Percentiles rank a stretch among this genome's conserved stretches.
Conservation (phyloP, 2,797 vertebrate species). For the Anolis apletophallus region DNA sequence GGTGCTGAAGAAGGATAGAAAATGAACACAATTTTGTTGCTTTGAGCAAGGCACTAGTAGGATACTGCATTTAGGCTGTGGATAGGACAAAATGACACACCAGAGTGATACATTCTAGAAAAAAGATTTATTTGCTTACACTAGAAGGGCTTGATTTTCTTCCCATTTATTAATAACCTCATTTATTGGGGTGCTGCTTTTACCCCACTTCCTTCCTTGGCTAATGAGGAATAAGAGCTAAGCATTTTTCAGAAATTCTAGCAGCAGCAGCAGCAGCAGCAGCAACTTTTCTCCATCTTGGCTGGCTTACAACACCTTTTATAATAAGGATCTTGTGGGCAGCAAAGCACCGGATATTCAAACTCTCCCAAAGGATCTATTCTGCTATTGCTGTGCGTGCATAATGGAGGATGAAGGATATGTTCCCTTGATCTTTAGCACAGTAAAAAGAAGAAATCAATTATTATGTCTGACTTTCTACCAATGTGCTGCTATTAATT, state of each 20-base stretch:
- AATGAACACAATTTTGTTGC: background rate
- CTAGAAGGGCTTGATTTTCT: background rate
- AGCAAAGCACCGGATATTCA: conserved; percentile 70
- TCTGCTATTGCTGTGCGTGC: conserved; percentile 69
- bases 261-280: conserved; percentile 44
- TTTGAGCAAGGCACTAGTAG: background rate
- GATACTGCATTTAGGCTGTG: background rate
- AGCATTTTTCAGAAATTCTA: conserved; percentile 67
- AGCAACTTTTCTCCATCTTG: conserved; percentile 68
- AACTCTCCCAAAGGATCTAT: conserved; percentile 74
- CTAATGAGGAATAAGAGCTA: conserved; percentile 67
- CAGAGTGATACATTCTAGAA: background rate
- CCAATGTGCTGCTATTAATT: conserved; percentile 75
- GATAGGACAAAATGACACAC: background rate
- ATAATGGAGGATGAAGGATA: conserved; percentile 73
- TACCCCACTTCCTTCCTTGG: conserved; percentile 46
- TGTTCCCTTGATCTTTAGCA: conserved; percentile 73
- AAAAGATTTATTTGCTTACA: background rate
- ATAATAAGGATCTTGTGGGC: conserved; percentile 67
- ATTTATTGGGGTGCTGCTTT: conserved; percentile 37
- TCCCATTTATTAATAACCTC: conserved; percentile 20
- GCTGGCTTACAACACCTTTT: conserved; percentile 69
- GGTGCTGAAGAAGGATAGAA: background rate
- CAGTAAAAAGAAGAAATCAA: conserved; percentile 76
- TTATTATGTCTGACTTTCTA: conserved; percentile 73